phyloP scores from a whole-genome alignment of 92 coral and sea anemone species.

The Isaurus tuberculatus region DNA sequence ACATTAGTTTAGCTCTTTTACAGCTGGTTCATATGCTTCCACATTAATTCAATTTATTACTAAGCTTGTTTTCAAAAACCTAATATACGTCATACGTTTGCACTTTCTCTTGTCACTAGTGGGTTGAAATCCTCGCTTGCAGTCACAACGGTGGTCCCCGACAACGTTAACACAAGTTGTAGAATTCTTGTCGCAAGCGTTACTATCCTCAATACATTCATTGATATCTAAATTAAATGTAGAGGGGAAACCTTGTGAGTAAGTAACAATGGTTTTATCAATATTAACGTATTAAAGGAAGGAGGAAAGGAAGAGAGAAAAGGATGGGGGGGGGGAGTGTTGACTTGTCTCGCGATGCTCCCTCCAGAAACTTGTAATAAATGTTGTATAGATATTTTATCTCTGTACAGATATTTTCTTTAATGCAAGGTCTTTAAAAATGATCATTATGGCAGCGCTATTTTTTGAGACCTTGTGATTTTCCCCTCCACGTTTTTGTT shows the following conservation, averaged over 20 bases:
- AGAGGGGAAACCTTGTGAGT: too few species aligned
- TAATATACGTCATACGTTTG: background rate
- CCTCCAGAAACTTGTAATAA: too few species aligned
- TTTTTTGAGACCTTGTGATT: background rate
- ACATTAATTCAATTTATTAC: background rate
- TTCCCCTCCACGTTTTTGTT: background rate
- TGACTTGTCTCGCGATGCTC: too few species aligned
- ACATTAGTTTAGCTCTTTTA: too few species aligned
- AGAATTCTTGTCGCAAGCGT: constrained; percentile 47
- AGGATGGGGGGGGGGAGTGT: too few species aligned
- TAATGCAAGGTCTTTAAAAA: too few species aligned
- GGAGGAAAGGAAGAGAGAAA: too few species aligned
- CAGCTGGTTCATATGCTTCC: too few species aligned
- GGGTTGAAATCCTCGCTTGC: constrained; percentile 57
- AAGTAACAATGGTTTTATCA: background rate
- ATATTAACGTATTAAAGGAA: too few species aligned
- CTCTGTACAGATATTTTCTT: too few species aligned
- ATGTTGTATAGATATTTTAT: too few species aligned
- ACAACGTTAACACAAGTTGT: constrained; percentile 56
- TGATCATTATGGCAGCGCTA: background rate
- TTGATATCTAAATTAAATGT: constrained; percentile 51
- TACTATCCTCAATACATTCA: constrained; percentile 56
- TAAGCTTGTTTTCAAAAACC: background rate
- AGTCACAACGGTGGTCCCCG: constrained; percentile 58
- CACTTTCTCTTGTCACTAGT: background rate